These are phyloP conservation scores for Glaucidium brasilianum DNA, from an alignment of 2,113 vertebrate genomes.

Conservation along the genomic window DNA sequence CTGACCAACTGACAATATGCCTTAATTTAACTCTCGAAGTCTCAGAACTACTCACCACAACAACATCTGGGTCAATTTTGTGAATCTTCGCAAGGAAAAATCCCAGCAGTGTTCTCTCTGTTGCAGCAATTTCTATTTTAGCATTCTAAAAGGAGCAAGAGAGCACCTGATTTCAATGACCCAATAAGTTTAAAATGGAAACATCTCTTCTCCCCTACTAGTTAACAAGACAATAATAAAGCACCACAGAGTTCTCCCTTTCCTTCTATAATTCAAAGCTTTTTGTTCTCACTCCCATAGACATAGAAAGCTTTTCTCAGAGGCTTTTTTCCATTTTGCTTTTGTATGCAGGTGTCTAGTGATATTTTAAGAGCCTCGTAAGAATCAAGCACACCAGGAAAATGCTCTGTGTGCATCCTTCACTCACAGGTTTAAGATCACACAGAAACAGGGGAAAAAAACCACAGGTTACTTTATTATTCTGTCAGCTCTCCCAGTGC, in stretches of 20 bases:
- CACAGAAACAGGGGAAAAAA: background rate
- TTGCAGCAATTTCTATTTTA: conserved; percentile 89
- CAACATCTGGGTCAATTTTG: conserved; percentile 94
- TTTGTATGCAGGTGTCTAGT: conserved; percentile 41
- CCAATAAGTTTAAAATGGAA: conserved; percentile 48
- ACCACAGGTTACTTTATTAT: background rate
- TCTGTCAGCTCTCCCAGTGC: background rate
- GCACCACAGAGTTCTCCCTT: conserved; percentile 16
- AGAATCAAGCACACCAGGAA: conserved; percentile 32
- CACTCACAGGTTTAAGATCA: background rate
- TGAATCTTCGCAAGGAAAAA: conserved; percentile 97
- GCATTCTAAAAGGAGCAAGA: conserved; percentile 82
- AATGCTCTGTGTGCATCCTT: background rate
- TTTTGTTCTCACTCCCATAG: conserved; percentile 17
- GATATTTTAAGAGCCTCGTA: conserved; percentile 39
- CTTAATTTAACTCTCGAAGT: background rate
- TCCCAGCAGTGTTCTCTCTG: conserved; percentile 91
- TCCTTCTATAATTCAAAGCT: conserved; percentile 4
- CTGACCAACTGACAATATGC: background rate
- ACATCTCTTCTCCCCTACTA: conserved; percentile 19
- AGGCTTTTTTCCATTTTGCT: conserved; percentile 27
- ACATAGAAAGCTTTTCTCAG: conserved; percentile 21
- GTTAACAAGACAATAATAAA: conserved; percentile 41
- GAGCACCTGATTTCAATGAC: conserved; percentile 46
- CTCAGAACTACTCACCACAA: conserved; percentile 87